Evolutionary conservation across 1,140 invertebrate genomes (phyloP).

Genomic region (Drosophila burlai): DNA sequence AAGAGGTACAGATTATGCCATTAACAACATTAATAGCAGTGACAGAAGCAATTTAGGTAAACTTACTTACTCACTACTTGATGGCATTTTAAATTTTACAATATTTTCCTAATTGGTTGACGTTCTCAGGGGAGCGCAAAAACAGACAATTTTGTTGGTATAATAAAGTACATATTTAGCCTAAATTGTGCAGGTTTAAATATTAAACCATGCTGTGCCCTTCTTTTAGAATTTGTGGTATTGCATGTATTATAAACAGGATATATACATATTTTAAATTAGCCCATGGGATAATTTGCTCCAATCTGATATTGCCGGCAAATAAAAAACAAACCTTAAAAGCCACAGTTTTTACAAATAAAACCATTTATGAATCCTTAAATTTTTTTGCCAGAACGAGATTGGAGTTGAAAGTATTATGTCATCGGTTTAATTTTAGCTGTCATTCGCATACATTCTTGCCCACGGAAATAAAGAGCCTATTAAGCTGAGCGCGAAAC

Average conservation of each 20-base stretch:
- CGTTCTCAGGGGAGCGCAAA: neutral
- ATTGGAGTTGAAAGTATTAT: constrained; percentile 4
- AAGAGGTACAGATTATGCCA: neutral
- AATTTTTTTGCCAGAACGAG: neutral
- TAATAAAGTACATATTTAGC: too few species aligned
- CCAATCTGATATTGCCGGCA: neutral
- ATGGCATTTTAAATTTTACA: neutral
- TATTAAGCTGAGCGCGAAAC: constrained; percentile 22
- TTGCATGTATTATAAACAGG: too few species aligned
- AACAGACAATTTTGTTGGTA: too few species aligned
- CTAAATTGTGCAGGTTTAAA: too few species aligned
- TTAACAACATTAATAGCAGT: neutral
- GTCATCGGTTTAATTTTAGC: constrained; percentile 17
- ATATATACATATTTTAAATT: too few species aligned
- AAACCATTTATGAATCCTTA: neutral
- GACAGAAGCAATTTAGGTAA: neutral
- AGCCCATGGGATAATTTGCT: too few species aligned
- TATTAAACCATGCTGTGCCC: too few species aligned
- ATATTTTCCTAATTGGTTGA: neutral
- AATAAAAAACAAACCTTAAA: neutral
- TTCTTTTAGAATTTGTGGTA: too few species aligned
- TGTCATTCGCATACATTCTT: neutral
- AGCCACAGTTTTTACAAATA: neutral
- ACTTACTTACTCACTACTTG: neutral
- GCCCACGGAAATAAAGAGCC: constrained; percentile 11